Conservation (phyloP, 2,113 vertebrate species). For the Carassius gibelio region DNA sequence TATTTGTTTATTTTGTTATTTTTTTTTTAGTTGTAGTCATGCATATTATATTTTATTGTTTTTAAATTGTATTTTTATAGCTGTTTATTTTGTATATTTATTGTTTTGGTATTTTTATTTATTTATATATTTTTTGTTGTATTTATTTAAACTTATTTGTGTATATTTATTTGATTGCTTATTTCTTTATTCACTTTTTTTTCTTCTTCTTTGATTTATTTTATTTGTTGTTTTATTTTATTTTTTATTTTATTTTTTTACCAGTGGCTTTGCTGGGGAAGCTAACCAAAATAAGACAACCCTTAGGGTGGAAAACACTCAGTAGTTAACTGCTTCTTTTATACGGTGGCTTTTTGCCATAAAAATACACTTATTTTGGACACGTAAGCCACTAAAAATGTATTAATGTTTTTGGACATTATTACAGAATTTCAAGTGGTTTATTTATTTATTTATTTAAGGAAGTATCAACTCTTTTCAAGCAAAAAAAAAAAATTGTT, state of each 20-base stretch:
- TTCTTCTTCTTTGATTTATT: background rate
- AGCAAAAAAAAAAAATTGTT: background rate
- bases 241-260: background rate
- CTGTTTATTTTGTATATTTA: background rate
- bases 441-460: background rate
- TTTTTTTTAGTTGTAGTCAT: background rate
- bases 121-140: background rate
- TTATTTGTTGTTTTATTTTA: background rate
- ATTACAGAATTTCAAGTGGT: background rate
- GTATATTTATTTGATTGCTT: too few species aligned
- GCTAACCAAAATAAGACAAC: background rate
- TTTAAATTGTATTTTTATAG: background rate
- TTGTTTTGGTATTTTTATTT: background rate
- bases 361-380: background rate
- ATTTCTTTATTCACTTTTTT: too few species aligned
- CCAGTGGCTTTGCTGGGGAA: background rate
- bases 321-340: background rate
- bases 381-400: background rate
- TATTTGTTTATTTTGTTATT: background rate
- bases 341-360: background rate
- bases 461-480: background rate
- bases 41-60: background rate
- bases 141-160: too few species aligned
- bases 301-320: background rate
- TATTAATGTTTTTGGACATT: background rate